These are phyloP conservation scores for Drosophila buzzatii DNA, from an alignment of 2,888 invertebrate genomes.

Conservation along the genomic window DNA sequence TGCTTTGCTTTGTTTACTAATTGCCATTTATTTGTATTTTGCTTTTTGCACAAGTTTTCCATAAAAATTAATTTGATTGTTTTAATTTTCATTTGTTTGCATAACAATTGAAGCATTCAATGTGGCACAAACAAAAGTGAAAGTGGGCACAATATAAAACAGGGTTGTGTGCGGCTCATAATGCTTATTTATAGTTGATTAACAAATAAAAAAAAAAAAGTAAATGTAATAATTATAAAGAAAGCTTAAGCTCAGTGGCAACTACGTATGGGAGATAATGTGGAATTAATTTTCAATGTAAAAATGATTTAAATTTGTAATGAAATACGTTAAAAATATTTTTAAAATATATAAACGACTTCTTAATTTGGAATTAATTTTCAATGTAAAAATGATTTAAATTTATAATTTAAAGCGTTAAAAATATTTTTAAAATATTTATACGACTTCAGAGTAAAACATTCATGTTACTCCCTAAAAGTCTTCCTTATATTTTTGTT, in stretches of 20 bases:
- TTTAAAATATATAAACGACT: neutral
- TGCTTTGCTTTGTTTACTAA: constrained; percentile 65
- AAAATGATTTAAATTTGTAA: neutral
- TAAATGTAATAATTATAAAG: constrained; percentile 2
- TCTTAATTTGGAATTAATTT: neutral
- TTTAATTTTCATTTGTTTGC: constrained; percentile 58
- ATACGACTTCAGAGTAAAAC: too few relatives aligned
- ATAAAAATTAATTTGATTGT: constrained; percentile 67
- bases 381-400: neutral
- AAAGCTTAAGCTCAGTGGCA: constrained; percentile 26
- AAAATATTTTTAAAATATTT: neutral
- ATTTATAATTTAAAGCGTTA: too few relatives aligned
- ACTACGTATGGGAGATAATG: neutral
- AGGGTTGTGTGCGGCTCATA: neutral
- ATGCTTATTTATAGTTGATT: constrained; percentile 65
- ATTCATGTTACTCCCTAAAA: neutral
- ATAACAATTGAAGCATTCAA: constrained; percentile 52
- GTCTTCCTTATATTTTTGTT: neutral
- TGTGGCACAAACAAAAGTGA: constrained; percentile 48
- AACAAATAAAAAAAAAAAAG: constrained; percentile 46
- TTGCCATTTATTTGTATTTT: constrained; percentile 58
- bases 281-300: neutral
- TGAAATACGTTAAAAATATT: too few relatives aligned
- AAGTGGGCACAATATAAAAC: constrained; percentile 25
- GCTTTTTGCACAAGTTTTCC: constrained; percentile 50